Evolutionary conservation across 1,140 invertebrate genomes (phyloP).

Genomic region (Drosophila rhopaloa): DNA sequence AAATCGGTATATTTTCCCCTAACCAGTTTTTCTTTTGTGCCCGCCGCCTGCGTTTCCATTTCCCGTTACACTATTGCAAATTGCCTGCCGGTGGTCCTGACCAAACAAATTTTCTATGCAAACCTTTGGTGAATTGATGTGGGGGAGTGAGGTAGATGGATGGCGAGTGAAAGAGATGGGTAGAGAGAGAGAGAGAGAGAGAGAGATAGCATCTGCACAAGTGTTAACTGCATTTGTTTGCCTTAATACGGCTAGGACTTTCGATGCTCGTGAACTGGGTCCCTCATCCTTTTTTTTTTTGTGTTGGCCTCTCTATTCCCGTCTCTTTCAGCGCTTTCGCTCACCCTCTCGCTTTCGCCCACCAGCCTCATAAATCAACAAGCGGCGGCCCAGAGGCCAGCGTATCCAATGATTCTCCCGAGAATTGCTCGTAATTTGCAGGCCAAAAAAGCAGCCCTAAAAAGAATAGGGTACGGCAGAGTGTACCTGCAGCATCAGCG

Average conservation of each 20-base stretch:
- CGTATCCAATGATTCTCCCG: slow-evolving; percentile 63
- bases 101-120: slow-evolving; percentile 45
- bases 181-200: not conserved
- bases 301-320: not conserved
- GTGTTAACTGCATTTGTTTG: slow-evolving; percentile 51
- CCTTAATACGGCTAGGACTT: slow-evolving; percentile 37
- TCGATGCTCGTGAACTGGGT: not conserved
- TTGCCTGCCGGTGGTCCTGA: slow-evolving; percentile 38
- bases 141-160: not conserved
- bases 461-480: slow-evolving; percentile 3
- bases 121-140: slow-evolving; percentile 37
- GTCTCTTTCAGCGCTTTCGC: not conserved
- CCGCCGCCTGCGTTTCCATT: not conserved
- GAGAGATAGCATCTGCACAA: slow-evolving; percentile 3
- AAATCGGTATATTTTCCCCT: slow-evolving; percentile 1
- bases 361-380: slow-evolving; percentile 55
- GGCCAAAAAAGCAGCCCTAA: slow-evolving; percentile 55
- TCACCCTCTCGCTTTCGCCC: not conserved
- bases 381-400: slow-evolving; percentile 40
- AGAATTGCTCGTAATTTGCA: slow-evolving; percentile 72
- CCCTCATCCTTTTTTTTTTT: not conserved
- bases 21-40: not conserved
- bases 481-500: slow-evolving; percentile 34
- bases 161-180: not conserved
- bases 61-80: slow-evolving; percentile 25